Base-by-base conservation (phyloP, 1,140 invertebrate species). In the Cydia splendana region DNA sequence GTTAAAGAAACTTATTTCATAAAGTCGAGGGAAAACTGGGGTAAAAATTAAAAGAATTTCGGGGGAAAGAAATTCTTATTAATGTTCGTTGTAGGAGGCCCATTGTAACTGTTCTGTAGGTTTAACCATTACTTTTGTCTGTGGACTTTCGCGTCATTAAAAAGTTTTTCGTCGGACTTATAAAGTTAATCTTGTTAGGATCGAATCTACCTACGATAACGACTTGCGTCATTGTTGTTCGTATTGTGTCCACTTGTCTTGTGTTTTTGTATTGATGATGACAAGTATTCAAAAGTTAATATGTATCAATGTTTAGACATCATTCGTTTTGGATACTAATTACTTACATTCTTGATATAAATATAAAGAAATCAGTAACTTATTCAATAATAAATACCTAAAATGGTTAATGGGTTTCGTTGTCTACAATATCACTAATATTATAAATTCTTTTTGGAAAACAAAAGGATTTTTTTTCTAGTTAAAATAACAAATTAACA, bases 1-100 rank as follows among this genome's bases (percentile, higher is more conserved):
- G 87, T 92, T 91, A 89, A 57, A 82, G 82, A 86, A 91, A 90
- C 88, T 91, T 92, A 89, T 90, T 89, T 88, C 88, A 90, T 86
- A 90, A 89, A 88, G 84, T 78, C 81, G 78, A 42, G 73, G 81
- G 80, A 79, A 78, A 85, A 85, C 80, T 81, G 82, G 79, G 81
- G 81, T 80, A 80, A 67, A 78, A 87, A 90, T 86, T 84, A 86
- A 87, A 85, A 84, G 77, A 84, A 84, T 82, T 86, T 85, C 80
- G 77, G 67, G 65, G 76, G 69, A 71, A 77, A 76, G 78, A 79
- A 80, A 74, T 78, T 81, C 81, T 81, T 86, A 85, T 87, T 85
- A 90, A 86, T 85, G 83, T 79, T 84, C 83, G 86, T 84, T 85
- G 79, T 84, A 77, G 74, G 81, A 78, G 42, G 45, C 53, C 78